Percentiles rank a stretch among this genome's conserved stretches.
Evolutionary conservation across 1,140 invertebrate genomes (phyloP).

Genomic region (Drosophila burlai): DNA sequence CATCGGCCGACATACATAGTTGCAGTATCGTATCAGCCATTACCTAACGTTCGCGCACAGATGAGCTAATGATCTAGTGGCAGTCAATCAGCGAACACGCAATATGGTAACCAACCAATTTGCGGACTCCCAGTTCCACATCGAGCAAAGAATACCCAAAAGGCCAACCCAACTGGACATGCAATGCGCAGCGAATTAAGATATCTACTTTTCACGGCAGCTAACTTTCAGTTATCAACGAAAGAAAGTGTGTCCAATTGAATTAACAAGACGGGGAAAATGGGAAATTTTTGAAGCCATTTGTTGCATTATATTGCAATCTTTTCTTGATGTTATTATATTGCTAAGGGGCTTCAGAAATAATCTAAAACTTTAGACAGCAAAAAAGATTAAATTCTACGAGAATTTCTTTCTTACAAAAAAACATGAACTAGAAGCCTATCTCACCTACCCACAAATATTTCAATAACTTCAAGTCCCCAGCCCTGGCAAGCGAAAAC

Average conservation of each 20-base stretch:
- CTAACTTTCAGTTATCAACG: slow-evolving; percentile 19
- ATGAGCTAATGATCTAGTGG: slow-evolving; percentile 48
- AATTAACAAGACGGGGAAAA: slow-evolving; percentile 26
- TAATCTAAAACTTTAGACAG: background rate
- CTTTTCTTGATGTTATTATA: background rate
- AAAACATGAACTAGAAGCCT: too few relatives aligned
- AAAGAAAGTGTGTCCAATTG: slow-evolving; percentile 54
- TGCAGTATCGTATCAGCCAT: slow-evolving; percentile 34
- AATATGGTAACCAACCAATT: slow-evolving; percentile 6
- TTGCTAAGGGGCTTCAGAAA: background rate
- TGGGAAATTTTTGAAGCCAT: background rate
- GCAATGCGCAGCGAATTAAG: slow-evolving; percentile 19
- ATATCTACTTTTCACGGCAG: slow-evolving; percentile 15
- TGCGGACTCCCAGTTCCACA: slow-evolving; percentile 8
- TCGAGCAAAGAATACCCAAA: slow-evolving; percentile 16
- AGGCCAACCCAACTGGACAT: slow-evolving; percentile 18
- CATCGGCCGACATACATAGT: slow-evolving; percentile 3
- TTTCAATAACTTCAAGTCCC: background rate
- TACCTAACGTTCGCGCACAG: slow-evolving; percentile 29
- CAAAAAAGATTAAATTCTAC: background rate
- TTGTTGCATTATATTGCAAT: background rate
- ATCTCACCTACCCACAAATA: too few relatives aligned
- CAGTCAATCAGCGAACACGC: slow-evolving; percentile 19
- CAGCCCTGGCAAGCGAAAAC: slow-evolving; percentile 30
- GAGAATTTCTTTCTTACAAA: background rate